Evolutionary conservation across 2,113 vertebrate species (phyloP).

Genomic region (Labeo rohita): DNA sequence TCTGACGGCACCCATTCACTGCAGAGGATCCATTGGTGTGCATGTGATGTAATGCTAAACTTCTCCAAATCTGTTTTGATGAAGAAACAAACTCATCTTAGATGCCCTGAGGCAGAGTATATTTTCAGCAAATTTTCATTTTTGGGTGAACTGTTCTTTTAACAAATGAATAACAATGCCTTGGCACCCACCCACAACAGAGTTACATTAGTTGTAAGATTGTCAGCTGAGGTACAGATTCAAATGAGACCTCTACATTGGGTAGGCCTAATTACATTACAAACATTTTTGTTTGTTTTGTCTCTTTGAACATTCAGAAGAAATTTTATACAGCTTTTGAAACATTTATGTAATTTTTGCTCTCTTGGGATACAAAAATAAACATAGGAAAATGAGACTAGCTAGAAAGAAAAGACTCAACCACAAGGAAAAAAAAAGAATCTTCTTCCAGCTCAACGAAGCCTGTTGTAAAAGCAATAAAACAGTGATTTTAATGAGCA

Average conservation of each 20-base stretch:
- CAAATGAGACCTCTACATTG: background rate
- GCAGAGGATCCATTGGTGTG: background rate
- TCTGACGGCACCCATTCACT: background rate
- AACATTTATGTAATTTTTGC: background rate
- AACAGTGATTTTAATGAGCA: conserved; percentile 20
- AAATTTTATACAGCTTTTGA: background rate
- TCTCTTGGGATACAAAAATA: background rate
- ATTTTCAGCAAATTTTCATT: background rate
- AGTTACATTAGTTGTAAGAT: background rate
- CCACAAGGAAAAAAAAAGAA: background rate
- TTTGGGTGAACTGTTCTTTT: background rate
- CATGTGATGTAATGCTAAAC: background rate
- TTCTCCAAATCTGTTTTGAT: background rate
- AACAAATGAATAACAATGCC: background rate
- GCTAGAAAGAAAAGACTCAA: background rate
- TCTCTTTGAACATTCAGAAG: background rate
- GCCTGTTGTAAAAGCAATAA: conserved; percentile 24
- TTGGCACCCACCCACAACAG: background rate
- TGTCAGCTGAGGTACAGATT: background rate
- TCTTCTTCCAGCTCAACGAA: background rate
- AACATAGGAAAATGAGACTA: background rate
- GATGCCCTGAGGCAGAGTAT: background rate
- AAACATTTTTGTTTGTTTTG: background rate
- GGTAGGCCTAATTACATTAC: background rate
- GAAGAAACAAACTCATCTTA: background rate